phyloP scores from a whole-genome alignment of 2,797 vertebrate species.

The Margarornis squamiger region DNA sequence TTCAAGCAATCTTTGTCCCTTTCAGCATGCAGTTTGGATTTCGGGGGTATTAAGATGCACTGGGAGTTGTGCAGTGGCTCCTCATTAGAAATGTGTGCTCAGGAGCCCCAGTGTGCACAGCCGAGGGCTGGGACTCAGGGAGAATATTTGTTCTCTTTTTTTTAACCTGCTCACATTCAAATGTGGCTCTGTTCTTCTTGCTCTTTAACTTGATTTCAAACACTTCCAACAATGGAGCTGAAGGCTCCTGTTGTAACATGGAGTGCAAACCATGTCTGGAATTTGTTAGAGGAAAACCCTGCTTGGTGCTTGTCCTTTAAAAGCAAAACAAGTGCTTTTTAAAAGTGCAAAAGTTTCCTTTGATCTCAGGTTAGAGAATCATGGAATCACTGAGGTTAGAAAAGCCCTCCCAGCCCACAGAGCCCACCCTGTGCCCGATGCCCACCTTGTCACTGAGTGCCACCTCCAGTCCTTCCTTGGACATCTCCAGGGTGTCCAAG shows the following conservation, averaged over 20 bases:
- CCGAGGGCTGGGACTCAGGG: accelerated
- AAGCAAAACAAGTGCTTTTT: not conserved
- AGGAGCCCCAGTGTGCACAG: not conserved
- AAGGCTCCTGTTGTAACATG: not conserved
- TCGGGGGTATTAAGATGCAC: not conserved
- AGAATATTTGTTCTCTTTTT: not conserved
- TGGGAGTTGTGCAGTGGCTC: not conserved
- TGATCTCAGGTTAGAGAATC: not conserved
- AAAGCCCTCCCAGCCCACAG: accelerated
- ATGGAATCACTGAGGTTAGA: not conserved
- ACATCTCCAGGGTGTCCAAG: not conserved
- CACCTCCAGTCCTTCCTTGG: accelerated
- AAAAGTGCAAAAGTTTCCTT: not conserved
- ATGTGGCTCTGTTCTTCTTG: not conserved
- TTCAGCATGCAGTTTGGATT: not conserved
- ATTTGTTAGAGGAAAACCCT: not conserved
- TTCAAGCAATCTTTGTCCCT: not conserved
- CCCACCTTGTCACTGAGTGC: not conserved
- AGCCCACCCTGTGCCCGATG: accelerated
- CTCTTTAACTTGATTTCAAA: slow-evolving; percentile 40
- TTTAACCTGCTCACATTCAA: not conserved
- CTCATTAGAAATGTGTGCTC: slow-evolving; percentile 16
- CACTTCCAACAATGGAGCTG: not conserved
- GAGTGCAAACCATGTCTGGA: not conserved
- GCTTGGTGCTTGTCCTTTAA: not conserved